Evolutionary conservation across 2,113 vertebrate genomes (phyloP), one percentile per base, ranked within the genome.

Genomic region (Trochalopteron elliotii): DNA sequence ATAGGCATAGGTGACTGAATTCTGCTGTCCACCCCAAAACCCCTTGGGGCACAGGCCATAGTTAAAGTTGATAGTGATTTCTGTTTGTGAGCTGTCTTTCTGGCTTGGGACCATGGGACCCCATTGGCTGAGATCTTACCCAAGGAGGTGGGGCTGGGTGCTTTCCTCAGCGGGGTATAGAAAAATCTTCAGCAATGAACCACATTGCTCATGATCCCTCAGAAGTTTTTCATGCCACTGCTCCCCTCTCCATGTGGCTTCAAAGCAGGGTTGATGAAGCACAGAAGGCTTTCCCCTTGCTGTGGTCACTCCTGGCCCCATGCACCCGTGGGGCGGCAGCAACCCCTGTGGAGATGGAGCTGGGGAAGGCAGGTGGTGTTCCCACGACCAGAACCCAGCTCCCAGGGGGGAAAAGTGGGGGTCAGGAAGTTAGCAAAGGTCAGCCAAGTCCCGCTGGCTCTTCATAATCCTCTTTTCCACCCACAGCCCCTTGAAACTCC

Each of bases 361-460:
- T 91, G 82, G 70, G 44, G 90, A 95, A 96, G 86, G 86, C 95
- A 97, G 96, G 95, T 97, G 96, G 83, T 94, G 94, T 96, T 97
- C 96, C 93, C 96, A 96, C 91, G 52, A 63, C 94, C 93, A 88
- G 71, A 93, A 47, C 45, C 57, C 4, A 0, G 59, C 55, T 97
- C 94, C 94, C 94, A 76, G 50, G 20, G 40, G 92, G 63, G 4
- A 56, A 90, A 90, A 88, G 59, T 5, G 3, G n/a, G n/a, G 94
- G 95, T 97, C 92, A 81, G 94, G 93, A 97, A 97, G 94, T 90
- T 92, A 90, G 44, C 47, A 68, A 92, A 93, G 95, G 94, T 97
- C 83, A 2, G 86, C 95, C 95, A 95, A 96, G 64, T 96, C 91
- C 60, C 7, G 1, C 94, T 93, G 93, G 95, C 94, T 96, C 86